Evolutionary conservation across 2,888 invertebrate species (phyloP).

Genomic region (Heliconius aoede): DNA sequence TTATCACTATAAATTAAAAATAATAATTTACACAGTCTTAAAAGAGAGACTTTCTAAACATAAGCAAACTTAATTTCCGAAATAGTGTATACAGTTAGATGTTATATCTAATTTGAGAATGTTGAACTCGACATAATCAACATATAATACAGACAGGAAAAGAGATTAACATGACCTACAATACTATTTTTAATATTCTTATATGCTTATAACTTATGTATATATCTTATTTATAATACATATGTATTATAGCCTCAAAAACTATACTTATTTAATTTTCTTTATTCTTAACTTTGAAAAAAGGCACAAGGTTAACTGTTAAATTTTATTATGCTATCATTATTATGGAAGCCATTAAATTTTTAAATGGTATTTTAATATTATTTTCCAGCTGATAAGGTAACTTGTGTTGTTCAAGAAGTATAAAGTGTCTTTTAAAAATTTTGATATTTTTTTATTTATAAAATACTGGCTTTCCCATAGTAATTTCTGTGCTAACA

Average conservation of each 20-base stretch:
- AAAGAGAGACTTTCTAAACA: neutral
- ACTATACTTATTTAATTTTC: neutral
- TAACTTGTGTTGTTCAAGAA: neutral
- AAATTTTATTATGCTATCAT: conserved; percentile 10
- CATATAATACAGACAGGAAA: neutral
- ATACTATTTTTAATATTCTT: neutral
- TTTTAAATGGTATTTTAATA: conserved; percentile 7
- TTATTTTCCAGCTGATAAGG: conserved; percentile 2
- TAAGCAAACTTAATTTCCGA: neutral
- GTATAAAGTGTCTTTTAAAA: neutral
- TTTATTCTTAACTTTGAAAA: neutral
- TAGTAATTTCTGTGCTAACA: neutral
- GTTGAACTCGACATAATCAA: neutral
- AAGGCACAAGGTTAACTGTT: conserved; percentile 1
- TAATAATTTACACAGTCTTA: neutral
- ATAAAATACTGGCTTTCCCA: neutral
- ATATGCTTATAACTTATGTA: neutral
- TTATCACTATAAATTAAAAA: neutral
- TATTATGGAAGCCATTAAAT: neutral
- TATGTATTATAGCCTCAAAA: neutral
- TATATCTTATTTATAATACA: too few species aligned
- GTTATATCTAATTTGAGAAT: neutral
- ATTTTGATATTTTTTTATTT: neutral
- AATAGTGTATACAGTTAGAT: neutral
- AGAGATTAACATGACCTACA: neutral